Base-by-base conservation (phyloP, 30 jellyfish, hydroid and myxozoan species). In the Chrysaora quinquecirrha region DNA sequence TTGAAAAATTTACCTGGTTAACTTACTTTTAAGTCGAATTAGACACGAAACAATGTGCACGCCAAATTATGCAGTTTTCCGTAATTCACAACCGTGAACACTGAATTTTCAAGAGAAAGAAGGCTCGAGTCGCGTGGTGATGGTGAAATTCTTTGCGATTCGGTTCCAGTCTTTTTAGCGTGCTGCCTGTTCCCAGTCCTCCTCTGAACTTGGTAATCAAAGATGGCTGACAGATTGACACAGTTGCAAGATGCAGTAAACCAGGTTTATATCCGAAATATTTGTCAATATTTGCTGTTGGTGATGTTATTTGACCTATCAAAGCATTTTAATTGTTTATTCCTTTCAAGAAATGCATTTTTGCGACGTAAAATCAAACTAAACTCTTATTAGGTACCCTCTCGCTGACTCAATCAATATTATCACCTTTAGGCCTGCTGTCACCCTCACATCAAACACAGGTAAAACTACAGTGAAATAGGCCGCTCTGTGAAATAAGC, bases 41-140 rank as follows among this genome's bases (percentile, higher is more conserved):
- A 38, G 97, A 90, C 97, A 90, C 97, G 97, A 90, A 90, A 90
- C 95, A 56, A 95, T 90, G 97, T 76, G 97, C 97, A 61, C 89
- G 83, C 97, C 95, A 46, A 70, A 43, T 35, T 1, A 2, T 52
- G 9, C 29, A 3, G 68, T 27, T 30, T 3, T 65, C n/a, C 30
- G 72, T 30, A 30, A 69, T 25, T 30, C 62, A 25, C 81, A 6
- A 69, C 71, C 64, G 48, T 69, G 35, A 34, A 69, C 81, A 3
- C 29, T 9, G 72, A 43, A 4, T 52, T 52, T 52, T 9, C 27
- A 25, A 52, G 68, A 52, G 68, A 52, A 52, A 52, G 68, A 52
- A 52, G 4, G 6, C 29, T 20, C 3, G 27, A 19, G 19, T 10
- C 68, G 68, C 68, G 68, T 52, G 68, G 68, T 52, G 68, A 16